phyloP scores from a whole-genome alignment of 92 coral and sea anemone genomes.

The Zoanthus solanderi region DNA sequence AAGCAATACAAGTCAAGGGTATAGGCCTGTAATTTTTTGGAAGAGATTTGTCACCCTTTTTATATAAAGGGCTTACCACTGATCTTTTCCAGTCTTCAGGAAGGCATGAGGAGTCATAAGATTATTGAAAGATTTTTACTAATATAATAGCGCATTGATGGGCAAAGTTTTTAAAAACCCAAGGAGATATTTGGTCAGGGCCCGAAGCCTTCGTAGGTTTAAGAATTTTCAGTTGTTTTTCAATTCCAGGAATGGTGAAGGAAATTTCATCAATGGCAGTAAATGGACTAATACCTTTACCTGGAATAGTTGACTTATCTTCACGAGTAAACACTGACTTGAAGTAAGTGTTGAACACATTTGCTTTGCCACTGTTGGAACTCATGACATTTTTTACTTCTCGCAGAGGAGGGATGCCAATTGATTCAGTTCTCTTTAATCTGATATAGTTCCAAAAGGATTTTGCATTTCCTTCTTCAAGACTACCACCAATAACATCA shows the following conservation, averaged over 20 bases:
- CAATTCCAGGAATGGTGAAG: slow-evolving; percentile 2
- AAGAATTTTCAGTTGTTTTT: background rate
- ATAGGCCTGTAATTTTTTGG: too few relatives aligned
- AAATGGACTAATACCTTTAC: slow-evolving; percentile 41
- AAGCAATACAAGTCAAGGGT: too few relatives aligned
- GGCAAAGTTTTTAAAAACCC: slow-evolving; percentile 30
- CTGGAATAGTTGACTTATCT: slow-evolving; percentile 25
- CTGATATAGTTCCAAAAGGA: slow-evolving; percentile 38
- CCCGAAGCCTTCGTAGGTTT: background rate
- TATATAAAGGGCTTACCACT: background rate
- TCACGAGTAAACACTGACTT: slow-evolving; percentile 54
- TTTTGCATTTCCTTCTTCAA: background rate
- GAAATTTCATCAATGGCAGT: slow-evolving; percentile 15
- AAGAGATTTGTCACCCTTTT: too few relatives aligned
- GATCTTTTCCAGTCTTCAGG: slow-evolving; percentile 50
- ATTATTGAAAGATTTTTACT: background rate
- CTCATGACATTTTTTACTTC: slow-evolving; percentile 29
- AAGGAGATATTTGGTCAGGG: too few relatives aligned
- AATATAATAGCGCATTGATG: too few relatives aligned
- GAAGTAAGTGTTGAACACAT: slow-evolving; percentile 49
- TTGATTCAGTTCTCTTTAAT: slow-evolving; percentile 37
- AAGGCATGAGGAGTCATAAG: background rate
- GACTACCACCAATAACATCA: slow-evolving; percentile 4
- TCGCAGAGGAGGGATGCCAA: slow-evolving; percentile 52
- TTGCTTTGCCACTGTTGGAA: slow-evolving; percentile 52